Evolutionary conservation across 2,113 vertebrate genomes (phyloP).

Genomic region (Colius striatus): DNA sequence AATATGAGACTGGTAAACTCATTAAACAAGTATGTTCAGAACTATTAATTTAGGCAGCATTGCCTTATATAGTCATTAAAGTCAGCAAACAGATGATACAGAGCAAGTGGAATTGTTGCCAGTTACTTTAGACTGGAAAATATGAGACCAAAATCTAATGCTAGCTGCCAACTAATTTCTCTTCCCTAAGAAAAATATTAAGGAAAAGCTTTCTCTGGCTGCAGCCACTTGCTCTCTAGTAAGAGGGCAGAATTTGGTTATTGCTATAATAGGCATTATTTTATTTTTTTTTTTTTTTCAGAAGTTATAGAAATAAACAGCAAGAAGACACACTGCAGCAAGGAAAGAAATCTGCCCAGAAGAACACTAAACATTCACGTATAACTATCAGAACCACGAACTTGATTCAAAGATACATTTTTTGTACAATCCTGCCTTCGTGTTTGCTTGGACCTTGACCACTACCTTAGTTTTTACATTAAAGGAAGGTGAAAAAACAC

Average conservation of each 20-base stretch:
- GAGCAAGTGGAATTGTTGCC: constrained; percentile 63
- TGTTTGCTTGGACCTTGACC: neutral
- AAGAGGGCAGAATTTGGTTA: neutral
- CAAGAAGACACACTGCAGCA: neutral
- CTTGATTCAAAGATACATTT: neutral
- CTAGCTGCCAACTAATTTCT: constrained; percentile 68
- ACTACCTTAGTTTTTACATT: neutral
- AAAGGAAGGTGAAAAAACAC: neutral
- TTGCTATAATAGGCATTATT: neutral
- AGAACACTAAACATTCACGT: neutral
- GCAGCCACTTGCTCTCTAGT: constrained; percentile 16
- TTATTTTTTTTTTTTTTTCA: constrained; percentile 6
- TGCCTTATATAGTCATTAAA: constrained; percentile 77
- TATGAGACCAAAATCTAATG: constrained; percentile 67
- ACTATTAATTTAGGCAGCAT: constrained; percentile 38
- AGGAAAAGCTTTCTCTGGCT: constrained; percentile 28
- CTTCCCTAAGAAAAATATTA: constrained; percentile 48
- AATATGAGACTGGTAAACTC: constrained; percentile 40
- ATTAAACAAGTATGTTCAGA: constrained; percentile 57
- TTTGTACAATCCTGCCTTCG: neutral
- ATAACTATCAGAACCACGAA: neutral
- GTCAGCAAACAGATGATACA: constrained; percentile 60
- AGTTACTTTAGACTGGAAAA: constrained; percentile 76
- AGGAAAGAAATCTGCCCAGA: neutral
- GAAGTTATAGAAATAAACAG: neutral